Conservation (phyloP, 2,113 vertebrate species). For the Ciconia boyciana region DNA sequence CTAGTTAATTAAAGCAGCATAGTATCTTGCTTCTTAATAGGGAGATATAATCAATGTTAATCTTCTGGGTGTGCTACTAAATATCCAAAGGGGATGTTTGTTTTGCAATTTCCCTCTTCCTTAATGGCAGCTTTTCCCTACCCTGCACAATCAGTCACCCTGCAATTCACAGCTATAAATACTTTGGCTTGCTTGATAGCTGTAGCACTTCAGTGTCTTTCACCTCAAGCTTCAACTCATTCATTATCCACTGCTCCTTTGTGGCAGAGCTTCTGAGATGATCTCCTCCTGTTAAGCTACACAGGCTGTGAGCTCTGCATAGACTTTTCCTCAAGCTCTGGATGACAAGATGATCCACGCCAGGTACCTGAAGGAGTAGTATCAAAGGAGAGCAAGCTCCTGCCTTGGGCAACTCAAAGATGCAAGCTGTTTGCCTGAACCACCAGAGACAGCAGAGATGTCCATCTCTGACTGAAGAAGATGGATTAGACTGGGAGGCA, state of each 20-base stretch:
- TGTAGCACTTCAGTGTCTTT: background rate
- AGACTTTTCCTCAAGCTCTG: background rate
- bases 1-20: background rate
- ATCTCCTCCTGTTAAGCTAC: background rate
- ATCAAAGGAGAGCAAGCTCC: background rate
- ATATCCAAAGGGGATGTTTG: slow-evolving; percentile 47
- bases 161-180: slow-evolving; percentile 25
- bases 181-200: slow-evolving; percentile 9
- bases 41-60: slow-evolving; percentile 40
- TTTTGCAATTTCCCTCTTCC: slow-evolving; percentile 43
- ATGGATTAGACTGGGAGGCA: background rate
- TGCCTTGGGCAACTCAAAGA: background rate
- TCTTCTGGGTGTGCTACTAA: slow-evolving; percentile 21
- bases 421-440: background rate
- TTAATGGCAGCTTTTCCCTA: slow-evolving; percentile 19
- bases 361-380: background rate
- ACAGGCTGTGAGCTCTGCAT: background rate
- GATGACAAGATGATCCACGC: background rate
- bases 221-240: background rate
- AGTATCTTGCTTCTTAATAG: slow-evolving; percentile 3
- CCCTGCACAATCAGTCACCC: background rate
- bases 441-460: background rate
- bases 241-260: background rate
- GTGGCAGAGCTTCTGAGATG: background rate
- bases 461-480: background rate